Evolutionary conservation across 2,888 invertebrate species (phyloP), one percentile per base, ranked within the genome.

Genomic region (Protonemura montana): DNA sequence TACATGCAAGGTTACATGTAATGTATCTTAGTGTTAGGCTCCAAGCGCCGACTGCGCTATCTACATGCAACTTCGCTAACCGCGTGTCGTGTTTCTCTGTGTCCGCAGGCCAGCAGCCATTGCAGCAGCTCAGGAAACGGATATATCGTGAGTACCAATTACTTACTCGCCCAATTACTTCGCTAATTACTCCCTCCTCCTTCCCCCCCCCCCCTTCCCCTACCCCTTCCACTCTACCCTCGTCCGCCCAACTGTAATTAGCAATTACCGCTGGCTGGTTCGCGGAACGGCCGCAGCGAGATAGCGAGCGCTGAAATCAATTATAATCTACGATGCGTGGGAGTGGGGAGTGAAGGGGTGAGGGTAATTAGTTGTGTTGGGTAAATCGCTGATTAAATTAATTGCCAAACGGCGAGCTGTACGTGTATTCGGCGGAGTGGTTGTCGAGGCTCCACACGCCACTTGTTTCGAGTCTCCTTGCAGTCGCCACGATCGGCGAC

Each of bases 71-170:
- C 29, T 16, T 0, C 28, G 0, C 30, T 29, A 30, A 80, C 29
- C 81, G 25, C 29, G 30, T 30, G 13, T 30, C 16, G 13, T 80
- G 5, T 80, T n/a, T 30, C 25, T 21, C 25, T 25, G 10, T 10
- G 10, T 80, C 16, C 35, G 92, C 94, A 97, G 96, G 96, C 96
- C 93, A 96, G 96, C 94, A 96, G 96, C 94, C 95, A 96, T 93
- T 96, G 96, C 94, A 97, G 96, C 94, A 97, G 96, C 94, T 96
- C 96, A 94, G 96, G 96, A 94, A 96, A 96, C 95, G 96, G 96
- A 95, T 96, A 97, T 96, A 96, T 97, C 96, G 97, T 97, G 94
- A 96, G 97, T 96, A 94, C 92, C 87, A 91, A 90, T 90, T 85
- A 28, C 80, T 76, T 77, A 76, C 30, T 30, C 35, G 28, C 85